Percentiles rank a stretch among this genome's conserved stretches.
Conservation (phyloP, 1,140 invertebrate species). For the Panulirus ornatus region DNA sequence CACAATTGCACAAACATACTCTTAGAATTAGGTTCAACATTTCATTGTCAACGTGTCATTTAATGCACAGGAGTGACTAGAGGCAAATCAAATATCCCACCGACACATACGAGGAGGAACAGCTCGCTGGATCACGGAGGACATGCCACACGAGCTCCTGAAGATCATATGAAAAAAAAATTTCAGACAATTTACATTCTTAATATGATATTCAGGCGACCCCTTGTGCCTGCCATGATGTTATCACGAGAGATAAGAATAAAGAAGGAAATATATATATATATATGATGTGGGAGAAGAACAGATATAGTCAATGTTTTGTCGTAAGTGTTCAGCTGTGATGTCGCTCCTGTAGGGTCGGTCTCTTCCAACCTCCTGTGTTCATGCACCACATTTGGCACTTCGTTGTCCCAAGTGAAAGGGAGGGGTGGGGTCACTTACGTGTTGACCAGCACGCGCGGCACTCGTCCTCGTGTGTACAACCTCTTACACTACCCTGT, state of each 20-base stretch:
- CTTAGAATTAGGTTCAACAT: background rate
- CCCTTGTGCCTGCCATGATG: too few relatives aligned
- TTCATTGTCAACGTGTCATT: background rate
- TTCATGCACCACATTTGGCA: background rate
- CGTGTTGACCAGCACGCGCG: background rate
- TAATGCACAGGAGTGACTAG: conserved; percentile 22
- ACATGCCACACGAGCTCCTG: too few relatives aligned
- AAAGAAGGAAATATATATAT: too few relatives aligned
- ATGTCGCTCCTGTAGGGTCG: background rate
- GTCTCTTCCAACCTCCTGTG: conserved; percentile 5
- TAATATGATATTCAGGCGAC: too few relatives aligned
- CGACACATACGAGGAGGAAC: background rate
- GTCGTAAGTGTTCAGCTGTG: background rate
- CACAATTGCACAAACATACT: conserved; percentile 8
- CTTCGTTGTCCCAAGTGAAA: background rate
- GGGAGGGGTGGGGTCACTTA: too few relatives aligned
- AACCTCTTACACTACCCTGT: too few relatives aligned
- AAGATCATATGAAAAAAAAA: too few relatives aligned
- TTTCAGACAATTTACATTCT: too few relatives aligned
- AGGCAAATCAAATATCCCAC: background rate
- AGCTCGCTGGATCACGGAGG: background rate
- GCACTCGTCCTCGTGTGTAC: background rate
- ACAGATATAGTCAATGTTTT: too few relatives aligned
- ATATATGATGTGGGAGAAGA: too few relatives aligned
- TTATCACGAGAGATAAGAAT: too few relatives aligned